Evolutionary conservation across 2,113 vertebrate genomes (phyloP).

Genomic region (Pomatorhinus ruficollis): DNA sequence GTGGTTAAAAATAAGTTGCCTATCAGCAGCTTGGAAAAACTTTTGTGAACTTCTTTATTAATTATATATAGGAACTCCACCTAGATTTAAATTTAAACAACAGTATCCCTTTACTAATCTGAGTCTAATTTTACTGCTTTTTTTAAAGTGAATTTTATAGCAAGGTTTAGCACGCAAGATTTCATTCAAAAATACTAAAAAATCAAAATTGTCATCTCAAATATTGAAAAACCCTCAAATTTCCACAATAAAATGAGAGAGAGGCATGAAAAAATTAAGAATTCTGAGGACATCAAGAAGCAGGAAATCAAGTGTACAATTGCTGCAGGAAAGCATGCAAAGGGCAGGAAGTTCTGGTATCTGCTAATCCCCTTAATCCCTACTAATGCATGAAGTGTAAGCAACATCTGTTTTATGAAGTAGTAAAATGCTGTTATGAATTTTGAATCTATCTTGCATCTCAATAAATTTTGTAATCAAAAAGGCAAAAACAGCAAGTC

Average conservation of each 20-base stretch:
- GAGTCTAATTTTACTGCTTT: neutral
- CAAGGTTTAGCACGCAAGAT: neutral
- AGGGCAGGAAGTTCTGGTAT: neutral
- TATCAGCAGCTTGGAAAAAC: neutral
- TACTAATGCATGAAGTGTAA: constrained; percentile 50
- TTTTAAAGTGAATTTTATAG: neutral
- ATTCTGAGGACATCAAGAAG: neutral
- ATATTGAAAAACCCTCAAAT: neutral
- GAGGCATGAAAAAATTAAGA: neutral
- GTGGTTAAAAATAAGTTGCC: neutral
- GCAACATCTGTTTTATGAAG: constrained; percentile 44
- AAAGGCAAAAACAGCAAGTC: constrained; percentile 51
- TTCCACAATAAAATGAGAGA: neutral
- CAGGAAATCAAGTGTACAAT: neutral
- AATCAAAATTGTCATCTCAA: neutral
- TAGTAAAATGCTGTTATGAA: constrained; percentile 56
- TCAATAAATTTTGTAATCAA: constrained; percentile 63
- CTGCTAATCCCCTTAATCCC: constrained; percentile 59
- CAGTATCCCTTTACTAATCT: neutral
- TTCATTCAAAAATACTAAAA: neutral
- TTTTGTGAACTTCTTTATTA: neutral
- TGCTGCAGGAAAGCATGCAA: neutral
- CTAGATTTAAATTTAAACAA: neutral
- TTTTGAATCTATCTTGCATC: constrained; percentile 54
- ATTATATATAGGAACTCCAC: neutral